Conservation (phyloP, 2,888 invertebrate genomes). For the Azorinus chamasolen region DNA sequence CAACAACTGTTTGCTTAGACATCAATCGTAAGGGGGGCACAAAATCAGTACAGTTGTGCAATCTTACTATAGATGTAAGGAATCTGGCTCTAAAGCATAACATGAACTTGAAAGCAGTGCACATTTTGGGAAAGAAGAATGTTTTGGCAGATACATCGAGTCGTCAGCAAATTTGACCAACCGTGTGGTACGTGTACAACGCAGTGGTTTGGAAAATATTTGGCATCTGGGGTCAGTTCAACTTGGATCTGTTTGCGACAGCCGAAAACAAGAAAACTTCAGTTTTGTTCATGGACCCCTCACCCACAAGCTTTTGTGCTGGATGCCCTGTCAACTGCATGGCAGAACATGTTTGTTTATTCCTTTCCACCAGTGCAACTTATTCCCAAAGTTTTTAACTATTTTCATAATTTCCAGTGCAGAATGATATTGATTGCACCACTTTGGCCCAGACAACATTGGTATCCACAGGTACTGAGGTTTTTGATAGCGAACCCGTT, state of each 20-base stretch:
- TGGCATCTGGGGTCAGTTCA: slow-evolving; percentile 22
- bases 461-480: slow-evolving; percentile 29
- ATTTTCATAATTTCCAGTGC: slow-evolving; percentile 31
- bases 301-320: slow-evolving; percentile 24
- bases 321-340: slow-evolving; percentile 36
- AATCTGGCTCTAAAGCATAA: slow-evolving; percentile 8
- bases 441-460: slow-evolving; percentile 39
- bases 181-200: slow-evolving; percentile 34
- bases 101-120: slow-evolving; percentile 33
- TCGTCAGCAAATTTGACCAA: slow-evolving; percentile 2
- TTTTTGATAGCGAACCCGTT: slow-evolving; percentile 31
- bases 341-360: slow-evolving; percentile 46
- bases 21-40: background rate
- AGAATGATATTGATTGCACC: slow-evolving; percentile 39
- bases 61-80: slow-evolving; percentile 19
- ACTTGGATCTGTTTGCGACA: slow-evolving; percentile 34
- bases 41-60: no score
- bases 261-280: slow-evolving; percentile 19
- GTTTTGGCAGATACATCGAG: slow-evolving; percentile 31
- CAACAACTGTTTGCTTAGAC: no score
- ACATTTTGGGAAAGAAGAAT: slow-evolving; percentile 21
- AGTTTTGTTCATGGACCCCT: slow-evolving; percentile 34
- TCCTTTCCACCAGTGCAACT: slow-evolving; percentile 37
- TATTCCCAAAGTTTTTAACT: slow-evolving; percentile 26
- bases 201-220: slow-evolving; percentile 27